A percentile compares a stretch with the other conserved stretches of the same genome.
phyloP scores from a whole-genome alignment of 2,113 vertebrate species.

The Callorhinus ursinus region DNA sequence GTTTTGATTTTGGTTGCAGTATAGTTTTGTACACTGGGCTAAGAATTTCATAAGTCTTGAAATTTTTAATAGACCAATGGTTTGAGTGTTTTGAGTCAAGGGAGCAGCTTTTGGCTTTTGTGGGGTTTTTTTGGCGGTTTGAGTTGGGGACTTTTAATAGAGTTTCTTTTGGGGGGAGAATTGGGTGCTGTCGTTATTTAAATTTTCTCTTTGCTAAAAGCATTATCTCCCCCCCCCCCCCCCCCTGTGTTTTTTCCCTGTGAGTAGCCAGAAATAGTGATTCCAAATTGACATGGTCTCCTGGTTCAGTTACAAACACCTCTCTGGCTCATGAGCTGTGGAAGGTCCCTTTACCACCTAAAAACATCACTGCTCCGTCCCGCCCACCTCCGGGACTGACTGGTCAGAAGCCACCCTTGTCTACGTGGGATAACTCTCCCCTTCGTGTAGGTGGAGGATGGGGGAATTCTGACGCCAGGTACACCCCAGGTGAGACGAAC shows the following conservation, averaged over 20 bases:
- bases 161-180: neutral
- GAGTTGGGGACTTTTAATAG: neutral
- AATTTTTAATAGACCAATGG: neutral
- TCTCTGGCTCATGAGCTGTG: slow-evolving; percentile 99
- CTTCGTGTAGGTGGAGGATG: slow-evolving; percentile 94
- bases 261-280: slow-evolving; percentile 97
- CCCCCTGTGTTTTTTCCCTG: neutral
- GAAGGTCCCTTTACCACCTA: slow-evolving; percentile 99
- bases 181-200: neutral
- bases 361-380: slow-evolving; percentile 96
- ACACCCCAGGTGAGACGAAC: slow-evolving; percentile 92
- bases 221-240: neutral
- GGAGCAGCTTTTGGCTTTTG: neutral
- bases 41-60: neutral
- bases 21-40: neutral
- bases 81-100: neutral
- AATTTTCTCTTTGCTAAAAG: slow-evolving; percentile 40
- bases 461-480: slow-evolving; percentile 95
- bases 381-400: slow-evolving; percentile 98
- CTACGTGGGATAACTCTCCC: slow-evolving; percentile 93
- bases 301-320: slow-evolving; percentile 96
- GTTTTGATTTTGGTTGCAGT: neutral
- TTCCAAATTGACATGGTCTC: slow-evolving; percentile 97
- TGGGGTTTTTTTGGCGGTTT: neutral
- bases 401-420: slow-evolving; percentile 94